Conservation (phyloP, 2,797 vertebrate genomes). For the Melanotaenia boesemani region DNA sequence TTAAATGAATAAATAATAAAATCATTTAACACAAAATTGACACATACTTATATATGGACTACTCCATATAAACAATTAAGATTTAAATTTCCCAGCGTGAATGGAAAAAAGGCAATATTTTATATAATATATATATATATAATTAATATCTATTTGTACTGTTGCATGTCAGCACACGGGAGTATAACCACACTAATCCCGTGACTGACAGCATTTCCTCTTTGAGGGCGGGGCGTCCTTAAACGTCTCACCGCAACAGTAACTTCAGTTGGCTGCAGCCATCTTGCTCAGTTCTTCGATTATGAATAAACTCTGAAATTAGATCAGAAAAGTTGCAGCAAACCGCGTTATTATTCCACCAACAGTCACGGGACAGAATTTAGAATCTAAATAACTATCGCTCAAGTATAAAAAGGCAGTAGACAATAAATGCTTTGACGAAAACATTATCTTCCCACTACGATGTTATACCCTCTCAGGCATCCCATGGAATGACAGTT, state of each 20-base stretch:
- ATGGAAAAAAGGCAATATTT: not conserved
- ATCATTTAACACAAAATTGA: too few species aligned
- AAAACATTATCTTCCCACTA: conserved; percentile 9
- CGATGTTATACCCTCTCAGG: conserved; percentile 49
- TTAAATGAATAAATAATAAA: too few species aligned
- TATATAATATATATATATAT: too few species aligned
- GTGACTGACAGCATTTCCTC: conserved; percentile 40
- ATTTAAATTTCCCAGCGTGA: not conserved
- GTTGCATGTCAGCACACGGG: not conserved
- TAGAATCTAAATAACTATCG: not conserved
- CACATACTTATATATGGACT: too few species aligned
- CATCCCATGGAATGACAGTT: conserved; percentile 75
- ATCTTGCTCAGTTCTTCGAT: conserved; percentile 69
- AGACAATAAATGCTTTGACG: conserved; percentile 12
- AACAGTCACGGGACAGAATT: conserved; percentile 6
- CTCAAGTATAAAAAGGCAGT: not conserved
- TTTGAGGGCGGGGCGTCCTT: conserved; percentile 71
- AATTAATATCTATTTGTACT: not conserved
- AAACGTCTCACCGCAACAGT: conserved; percentile 61
- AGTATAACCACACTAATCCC: not conserved
- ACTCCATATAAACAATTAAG: not conserved
- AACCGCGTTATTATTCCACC: conserved; percentile 48
- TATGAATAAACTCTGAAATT: conserved; percentile 37
- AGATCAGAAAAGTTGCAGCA: conserved; percentile 26
- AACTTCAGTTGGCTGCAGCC: conserved; percentile 73